Base-by-base conservation (phyloP, 2,113 vertebrate species). In the Mionectes macconnelli region DNA sequence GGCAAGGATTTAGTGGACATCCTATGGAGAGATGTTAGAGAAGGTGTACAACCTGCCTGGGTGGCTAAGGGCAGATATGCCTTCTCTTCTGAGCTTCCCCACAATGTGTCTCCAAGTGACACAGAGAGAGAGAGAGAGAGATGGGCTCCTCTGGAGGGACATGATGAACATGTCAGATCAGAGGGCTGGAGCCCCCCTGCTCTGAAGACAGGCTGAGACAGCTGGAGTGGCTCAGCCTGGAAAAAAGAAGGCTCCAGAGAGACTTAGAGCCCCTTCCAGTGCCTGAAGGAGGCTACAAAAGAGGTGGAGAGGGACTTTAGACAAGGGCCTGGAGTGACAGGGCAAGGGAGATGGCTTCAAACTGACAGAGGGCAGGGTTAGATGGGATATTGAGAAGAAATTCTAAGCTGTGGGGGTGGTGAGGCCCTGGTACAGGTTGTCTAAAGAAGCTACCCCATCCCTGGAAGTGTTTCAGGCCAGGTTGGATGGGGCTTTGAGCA, bases 401-500 rank as follows among this genome's bases (percentile, higher is more conserved):
- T 56, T 63, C 10, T 3, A 22, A 2, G 1, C 25, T 42, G 8
- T 20, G 47, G 76, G 6, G 30, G 12, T 55, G 63, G 4, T 0
- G 5, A 76, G 15, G 14, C 9, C 11, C 40, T 69, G 40, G 40
- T 39, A 83, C n/a, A 55, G 39, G 45, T 0, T 39, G 39, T 8
- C 10, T 55, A 24, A 1, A 63, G 49, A 9, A 63, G 47, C 55
- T 49, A n/a, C 9, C 8, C 30, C 40, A 28, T 28, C 31, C 25
- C 79, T 69, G 40, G 35, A 0, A 40, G 2, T 4, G 25, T 15
- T 0, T 47, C 2, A 76, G 79, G 18, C 9, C 12, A 23, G 40
- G 19, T 5, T 3, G 5, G 19, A 74, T 0, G 0, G 28, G 4
- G 1, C 9, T 62, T 31, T 21, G 40, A 69, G 18, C 22, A 62